Evolutionary conservation across 1,140 invertebrate species (phyloP), one percentile per base, ranked within the genome.

Genomic region (Dendroctonus valens): DNA sequence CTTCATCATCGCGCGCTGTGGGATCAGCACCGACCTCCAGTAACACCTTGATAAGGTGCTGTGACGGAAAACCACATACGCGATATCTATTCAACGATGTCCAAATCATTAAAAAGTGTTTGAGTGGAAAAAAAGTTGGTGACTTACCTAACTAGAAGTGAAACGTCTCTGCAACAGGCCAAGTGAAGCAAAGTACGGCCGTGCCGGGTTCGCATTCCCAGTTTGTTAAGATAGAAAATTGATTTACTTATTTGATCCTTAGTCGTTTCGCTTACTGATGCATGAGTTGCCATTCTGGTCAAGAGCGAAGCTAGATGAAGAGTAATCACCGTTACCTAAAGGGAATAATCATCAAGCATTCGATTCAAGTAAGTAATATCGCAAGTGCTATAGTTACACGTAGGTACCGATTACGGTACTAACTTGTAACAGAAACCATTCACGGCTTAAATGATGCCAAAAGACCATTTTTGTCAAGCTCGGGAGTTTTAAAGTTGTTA

Each of bases 131-230:
- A n/a, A n/a, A 1, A 26, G 26, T 26, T 26, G 26, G 1, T 26
- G n/a, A 11, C 66, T 57, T 59, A 68, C 66, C 87, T 84, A 49
- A 83, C 83, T 54, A 86, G 77, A 65, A 88, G 76, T 5, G 81
- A 77, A 7, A 82, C 76, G 40, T 83, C 82, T 58, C 77, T 76
- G 58, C 81, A 78, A 76, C 91, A 92, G 39, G 91, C 91, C 69
- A 96, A 84, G 81, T 96, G 94, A 54, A 97, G 79, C 6, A 90
- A 84, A n/a, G 89, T 90, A 64, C 87, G 85, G 5, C 89, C 90
- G 69, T 88, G 85, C 11, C 83, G 83, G 52, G 81, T 88, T 81
- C 80, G 73, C 6, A 76, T 88, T 75, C 90, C 87, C 73, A 93
- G 82, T 78, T 88, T 89, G 26, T 96, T 87, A 49, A 96, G 83